phyloP scores from a whole-genome alignment of 2,797 vertebrate genomes.

The Loris lydekkerianus region DNA sequence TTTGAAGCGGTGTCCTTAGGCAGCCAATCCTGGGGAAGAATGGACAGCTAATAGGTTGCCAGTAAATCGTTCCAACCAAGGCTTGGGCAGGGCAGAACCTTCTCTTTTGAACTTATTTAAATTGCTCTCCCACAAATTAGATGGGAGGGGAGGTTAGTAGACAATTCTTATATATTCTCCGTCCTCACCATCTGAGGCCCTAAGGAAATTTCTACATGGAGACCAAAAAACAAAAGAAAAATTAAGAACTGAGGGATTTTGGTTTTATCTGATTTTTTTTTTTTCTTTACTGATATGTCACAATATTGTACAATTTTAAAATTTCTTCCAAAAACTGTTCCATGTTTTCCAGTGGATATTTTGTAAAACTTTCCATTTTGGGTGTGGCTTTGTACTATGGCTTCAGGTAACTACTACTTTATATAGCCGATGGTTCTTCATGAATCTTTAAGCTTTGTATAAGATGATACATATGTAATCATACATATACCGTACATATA shows the following conservation, averaged over 20 bases:
- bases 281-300: neutral
- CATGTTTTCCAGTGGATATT: constrained; percentile 44
- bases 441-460: neutral
- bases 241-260: neutral
- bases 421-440: neutral
- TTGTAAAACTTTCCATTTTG: neutral
- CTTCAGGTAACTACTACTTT: neutral
- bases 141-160: neutral
- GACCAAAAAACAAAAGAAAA: constrained; percentile 39
- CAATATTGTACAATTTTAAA: constrained; percentile 32
- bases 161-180: neutral
- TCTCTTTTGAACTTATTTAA: constrained; percentile 15
- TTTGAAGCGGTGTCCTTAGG: constrained; percentile 14
- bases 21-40: constrained; percentile 36
- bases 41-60: constrained; percentile 20
- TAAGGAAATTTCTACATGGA: neutral
- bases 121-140: neutral
- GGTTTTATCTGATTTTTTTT: neutral
- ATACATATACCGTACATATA: neutral
- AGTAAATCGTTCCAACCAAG: constrained; percentile 40
- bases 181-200: neutral
- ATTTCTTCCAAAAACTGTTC: neutral
- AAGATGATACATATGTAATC: neutral
- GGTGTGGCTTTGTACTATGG: neutral
- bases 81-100: neutral